A percentile compares a stretch with the other conserved stretches of the same genome.
Evolutionary conservation across 2,888 invertebrate species (phyloP).

Genomic region (Hyles lineata): DNA sequence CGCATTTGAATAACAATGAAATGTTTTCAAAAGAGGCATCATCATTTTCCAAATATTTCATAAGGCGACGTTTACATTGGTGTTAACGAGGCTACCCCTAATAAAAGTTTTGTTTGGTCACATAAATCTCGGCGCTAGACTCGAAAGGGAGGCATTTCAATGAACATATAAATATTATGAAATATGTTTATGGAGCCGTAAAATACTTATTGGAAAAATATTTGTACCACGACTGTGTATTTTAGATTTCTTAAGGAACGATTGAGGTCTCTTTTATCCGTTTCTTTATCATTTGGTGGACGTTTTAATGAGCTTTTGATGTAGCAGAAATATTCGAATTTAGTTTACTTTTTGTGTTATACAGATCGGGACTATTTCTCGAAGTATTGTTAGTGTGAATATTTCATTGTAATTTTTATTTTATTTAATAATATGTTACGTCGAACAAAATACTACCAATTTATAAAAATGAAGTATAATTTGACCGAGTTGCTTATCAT

Average conservation of each 20-base stretch:
- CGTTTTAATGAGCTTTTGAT: slow-evolving; percentile 55
- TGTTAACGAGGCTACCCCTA: slow-evolving; percentile 79
- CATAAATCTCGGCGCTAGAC: slow-evolving; percentile 72
- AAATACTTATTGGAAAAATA: slow-evolving; percentile 53
- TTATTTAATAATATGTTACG: no score
- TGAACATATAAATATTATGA: slow-evolving; percentile 74
- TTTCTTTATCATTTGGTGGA: slow-evolving; percentile 60
- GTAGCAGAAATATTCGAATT: slow-evolving; percentile 40
- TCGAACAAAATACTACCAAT: no score
- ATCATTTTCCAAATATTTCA: slow-evolving; percentile 67
- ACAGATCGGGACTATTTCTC: neutral
- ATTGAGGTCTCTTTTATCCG: slow-evolving; percentile 35
- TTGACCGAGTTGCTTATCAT: no score
- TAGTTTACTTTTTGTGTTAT: neutral
- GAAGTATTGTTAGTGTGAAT: neutral
- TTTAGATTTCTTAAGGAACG: slow-evolving; percentile 29
- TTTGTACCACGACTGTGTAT: slow-evolving; percentile 9
- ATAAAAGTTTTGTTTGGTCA: slow-evolving; percentile 76
- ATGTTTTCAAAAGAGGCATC: slow-evolving; percentile 65
- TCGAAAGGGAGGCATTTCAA: slow-evolving; percentile 64
- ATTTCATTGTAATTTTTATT: neutral
- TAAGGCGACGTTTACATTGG: slow-evolving; percentile 74
- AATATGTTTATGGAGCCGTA: slow-evolving; percentile 69
- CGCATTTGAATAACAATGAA: slow-evolving; percentile 74
- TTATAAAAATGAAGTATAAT: no score